Base-by-base conservation (phyloP, 2,888 invertebrate species). In the Anagyrus pseudococci region DNA sequence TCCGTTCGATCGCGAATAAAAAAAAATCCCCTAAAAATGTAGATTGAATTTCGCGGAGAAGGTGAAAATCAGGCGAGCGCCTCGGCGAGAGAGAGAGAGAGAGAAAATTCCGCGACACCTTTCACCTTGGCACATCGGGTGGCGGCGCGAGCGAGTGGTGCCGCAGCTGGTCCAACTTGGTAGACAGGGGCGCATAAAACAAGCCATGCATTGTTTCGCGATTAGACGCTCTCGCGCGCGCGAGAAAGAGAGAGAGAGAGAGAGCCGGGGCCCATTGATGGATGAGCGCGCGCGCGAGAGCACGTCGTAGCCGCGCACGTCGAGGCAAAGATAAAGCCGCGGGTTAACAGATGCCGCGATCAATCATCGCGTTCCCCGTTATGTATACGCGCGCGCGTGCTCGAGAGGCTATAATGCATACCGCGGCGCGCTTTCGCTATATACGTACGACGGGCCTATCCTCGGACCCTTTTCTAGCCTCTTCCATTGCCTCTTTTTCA, bases 361-460 rank as follows among this genome's bases (percentile, higher is more conserved):
- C 61, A 43, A 61, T 61, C 61, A 61, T 60, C 40, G 22, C 10
- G 37, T 15, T 40, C n/a, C 33, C 54, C 48, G 55, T 55, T 55
- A 49, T 33, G 25, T 40, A 48, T 60, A 10, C 10, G 10, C 6
- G 29, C 8, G 33, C 33, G 33, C 33, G 33, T 10, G 33, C 10
- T 15, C 33, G 8, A 8, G 33, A 8, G 15, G 8, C 10, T 37
- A 37, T 37, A 2, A 8, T 37, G 8, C n/a, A n/a, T n/a, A n/a
- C n/a, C n/a, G n/a, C n/a, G n/a, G n/a, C n/a, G n/a, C n/a, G n/a
- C n/a, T n/a, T n/a, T n/a, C n/a, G n/a, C n/a, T n/a, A n/a, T n/a
- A n/a, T n/a, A n/a, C n/a, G n/a, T n/a, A n/a, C n/a, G n/a, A n/a
- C n/a, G 8, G 8, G 33, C 13, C 33, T 15, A 8, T 37, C 15